phyloP scores from a whole-genome alignment of 2,113 vertebrate species.

The Columba livia region DNA sequence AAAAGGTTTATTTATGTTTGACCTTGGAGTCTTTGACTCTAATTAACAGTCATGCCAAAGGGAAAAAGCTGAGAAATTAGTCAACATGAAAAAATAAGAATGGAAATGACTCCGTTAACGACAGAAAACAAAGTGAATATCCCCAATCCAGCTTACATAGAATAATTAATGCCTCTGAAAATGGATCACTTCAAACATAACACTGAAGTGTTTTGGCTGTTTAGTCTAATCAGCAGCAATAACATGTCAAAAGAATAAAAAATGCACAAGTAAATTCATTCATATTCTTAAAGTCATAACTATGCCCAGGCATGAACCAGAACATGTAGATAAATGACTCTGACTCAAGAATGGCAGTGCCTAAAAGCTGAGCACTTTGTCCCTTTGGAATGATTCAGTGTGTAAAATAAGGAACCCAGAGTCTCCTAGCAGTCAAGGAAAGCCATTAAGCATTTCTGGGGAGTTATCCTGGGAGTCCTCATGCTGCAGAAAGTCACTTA shows the following conservation, averaged over 20 bases:
- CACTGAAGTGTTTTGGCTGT: background rate
- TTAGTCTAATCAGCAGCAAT: background rate
- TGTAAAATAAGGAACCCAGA: background rate
- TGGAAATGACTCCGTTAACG: background rate
- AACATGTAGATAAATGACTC: background rate
- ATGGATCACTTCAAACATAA: background rate
- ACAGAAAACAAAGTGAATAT: background rate
- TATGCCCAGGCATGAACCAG: background rate
- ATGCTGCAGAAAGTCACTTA: background rate
- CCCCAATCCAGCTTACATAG: background rate
- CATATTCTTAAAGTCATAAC: background rate
- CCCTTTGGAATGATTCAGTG: background rate
- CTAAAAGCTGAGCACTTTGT: background rate
- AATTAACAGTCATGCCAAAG: background rate
- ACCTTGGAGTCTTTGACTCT: background rate
- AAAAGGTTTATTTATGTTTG: background rate
- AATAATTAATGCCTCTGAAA: background rate
- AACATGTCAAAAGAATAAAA: background rate
- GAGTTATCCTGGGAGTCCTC: background rate
- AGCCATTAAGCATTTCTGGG: background rate
- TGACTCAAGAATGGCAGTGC: background rate
- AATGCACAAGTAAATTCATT: background rate
- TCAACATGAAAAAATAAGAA: background rate
- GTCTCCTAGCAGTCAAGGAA: background rate
- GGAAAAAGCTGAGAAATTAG: background rate